A percentile compares a stretch with the other conserved stretches of the same genome.
Evolutionary conservation across 2,888 invertebrate species (phyloP).

Genomic region (Leucania comma): DNA sequence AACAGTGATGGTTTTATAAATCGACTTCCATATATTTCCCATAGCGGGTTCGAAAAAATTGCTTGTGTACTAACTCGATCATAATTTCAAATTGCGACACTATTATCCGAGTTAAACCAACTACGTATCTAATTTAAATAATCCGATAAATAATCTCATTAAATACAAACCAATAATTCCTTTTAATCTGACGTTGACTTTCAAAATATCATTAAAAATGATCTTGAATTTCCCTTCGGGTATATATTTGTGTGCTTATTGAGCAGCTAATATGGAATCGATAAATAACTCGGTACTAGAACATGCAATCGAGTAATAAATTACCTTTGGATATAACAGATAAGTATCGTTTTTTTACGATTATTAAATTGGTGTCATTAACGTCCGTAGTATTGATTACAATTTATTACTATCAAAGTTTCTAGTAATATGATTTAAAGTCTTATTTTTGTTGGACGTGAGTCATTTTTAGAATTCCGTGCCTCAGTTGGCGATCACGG

Average conservation of each 20-base stretch:
- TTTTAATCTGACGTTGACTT: slow-evolving; percentile 72
- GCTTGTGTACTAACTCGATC: slow-evolving; percentile 34
- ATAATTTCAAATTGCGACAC: slow-evolving; percentile 63
- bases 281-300: slow-evolving; percentile 70
- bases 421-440: slow-evolving; percentile 63
- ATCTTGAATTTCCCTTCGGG: slow-evolving; percentile 66
- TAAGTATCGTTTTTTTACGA: slow-evolving; percentile 77
- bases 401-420: slow-evolving; percentile 76
- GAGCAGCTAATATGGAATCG: slow-evolving; percentile 69
- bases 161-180: slow-evolving; percentile 69
- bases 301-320: slow-evolving; percentile 77
- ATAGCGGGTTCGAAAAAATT: slow-evolving; percentile 31
- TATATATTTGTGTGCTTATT: slow-evolving; percentile 68
- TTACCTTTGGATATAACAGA: slow-evolving; percentile 73
- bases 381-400: slow-evolving; percentile 80
- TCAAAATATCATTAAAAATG: slow-evolving; percentile 77
- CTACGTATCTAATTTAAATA: slow-evolving; percentile 60
- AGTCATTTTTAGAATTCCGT: slow-evolving; percentile 19
- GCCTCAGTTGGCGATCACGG: too few species aligned
- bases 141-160: slow-evolving; percentile 66
- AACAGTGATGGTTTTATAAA: slow-evolving; percentile 36
- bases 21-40: slow-evolving; percentile 24
- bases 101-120: slow-evolving; percentile 50
- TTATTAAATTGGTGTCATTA: slow-evolving; percentile 85
- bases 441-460: slow-evolving; percentile 39